A percentile compares a stretch with the other conserved stretches of the same genome.
These are phyloP conservation scores for Spilogale gracilis DNA, from an alignment of 2,113 vertebrate genomes.

Conservation along the genomic window DNA sequence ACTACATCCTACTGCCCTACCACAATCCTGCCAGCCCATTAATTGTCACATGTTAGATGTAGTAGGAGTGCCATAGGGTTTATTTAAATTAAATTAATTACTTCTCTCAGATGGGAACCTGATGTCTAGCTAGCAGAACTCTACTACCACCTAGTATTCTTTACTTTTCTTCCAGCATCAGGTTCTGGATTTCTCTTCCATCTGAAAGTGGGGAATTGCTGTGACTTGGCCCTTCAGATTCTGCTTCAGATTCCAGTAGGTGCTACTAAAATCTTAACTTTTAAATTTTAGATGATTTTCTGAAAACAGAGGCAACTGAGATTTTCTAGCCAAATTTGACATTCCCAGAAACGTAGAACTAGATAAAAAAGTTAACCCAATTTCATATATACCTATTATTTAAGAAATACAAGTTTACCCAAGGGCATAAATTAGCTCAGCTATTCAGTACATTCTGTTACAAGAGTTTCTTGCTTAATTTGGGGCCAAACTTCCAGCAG, in stretches of 20 bases:
- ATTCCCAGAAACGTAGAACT: constrained; percentile 31
- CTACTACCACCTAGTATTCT: neutral
- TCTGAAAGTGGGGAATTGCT: neutral
- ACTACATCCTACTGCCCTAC: neutral
- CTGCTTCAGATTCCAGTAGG: constrained; percentile 16
- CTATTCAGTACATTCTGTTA: constrained; percentile 13
- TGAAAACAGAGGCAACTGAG: constrained; percentile 18
- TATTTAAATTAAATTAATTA: constrained; percentile 2
- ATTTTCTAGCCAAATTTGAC: constrained; percentile 49
- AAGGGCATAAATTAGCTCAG: constrained; percentile 9
- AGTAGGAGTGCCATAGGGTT: neutral
- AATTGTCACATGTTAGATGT: neutral
- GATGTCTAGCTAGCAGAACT: neutral
- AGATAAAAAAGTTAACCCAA: constrained; percentile 8
- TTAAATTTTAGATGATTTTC: constrained; percentile 48
- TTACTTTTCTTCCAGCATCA: constrained; percentile 3
- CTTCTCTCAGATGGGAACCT: neutral
- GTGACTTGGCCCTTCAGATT: constrained; percentile 13
- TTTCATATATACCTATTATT: neutral
- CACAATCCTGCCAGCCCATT: neutral
- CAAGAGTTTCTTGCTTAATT: constrained; percentile 37
- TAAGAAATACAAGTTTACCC: constrained; percentile 38
- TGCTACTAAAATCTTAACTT: constrained; percentile 43
- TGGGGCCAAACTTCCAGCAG: neutral
- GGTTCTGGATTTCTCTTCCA: neutral